phyloP scores from a whole-genome alignment of 2,888 invertebrate genomes.

The Ommatoiulus sabulosus region DNA sequence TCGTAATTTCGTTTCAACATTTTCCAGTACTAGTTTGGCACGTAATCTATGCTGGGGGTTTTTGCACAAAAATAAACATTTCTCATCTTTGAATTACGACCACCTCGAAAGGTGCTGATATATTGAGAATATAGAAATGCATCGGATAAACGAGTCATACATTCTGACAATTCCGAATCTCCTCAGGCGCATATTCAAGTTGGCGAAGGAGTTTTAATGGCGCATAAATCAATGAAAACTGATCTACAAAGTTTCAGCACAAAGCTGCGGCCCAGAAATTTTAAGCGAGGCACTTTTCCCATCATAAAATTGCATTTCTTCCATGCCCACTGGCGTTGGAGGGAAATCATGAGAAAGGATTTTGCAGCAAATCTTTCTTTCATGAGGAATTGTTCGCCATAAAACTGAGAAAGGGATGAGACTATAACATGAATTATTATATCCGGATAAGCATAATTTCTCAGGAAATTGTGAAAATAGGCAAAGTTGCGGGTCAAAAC shows the following conservation, averaged over 20 bases:
- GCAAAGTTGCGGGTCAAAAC: background rate
- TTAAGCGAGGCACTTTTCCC: background rate
- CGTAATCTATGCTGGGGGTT: too few relatives aligned
- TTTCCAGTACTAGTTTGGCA: too few relatives aligned
- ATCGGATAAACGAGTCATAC: background rate
- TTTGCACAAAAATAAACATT: too few relatives aligned
- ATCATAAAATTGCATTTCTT: slow-evolving; percentile 3
- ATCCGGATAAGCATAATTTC: background rate
- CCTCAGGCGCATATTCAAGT: background rate
- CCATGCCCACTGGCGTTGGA: background rate
- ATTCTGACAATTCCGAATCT: background rate
- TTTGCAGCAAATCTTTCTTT: background rate
- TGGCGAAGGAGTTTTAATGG: background rate
- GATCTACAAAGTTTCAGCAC: background rate
- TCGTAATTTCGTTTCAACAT: too few relatives aligned
- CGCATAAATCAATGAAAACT: background rate
- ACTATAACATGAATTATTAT: background rate
- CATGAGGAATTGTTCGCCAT: background rate
- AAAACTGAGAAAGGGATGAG: background rate
- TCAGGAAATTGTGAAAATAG: background rate
- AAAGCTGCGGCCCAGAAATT: background rate
- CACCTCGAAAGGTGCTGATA: background rate
- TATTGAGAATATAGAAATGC: too few relatives aligned
- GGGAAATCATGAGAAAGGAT: background rate
- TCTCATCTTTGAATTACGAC: too few relatives aligned